Percentiles rank a stretch among this genome's conserved stretches.
These are phyloP conservation scores for Allygus modestus DNA, from an alignment of 2,888 invertebrate genomes.

Conservation along the genomic window DNA sequence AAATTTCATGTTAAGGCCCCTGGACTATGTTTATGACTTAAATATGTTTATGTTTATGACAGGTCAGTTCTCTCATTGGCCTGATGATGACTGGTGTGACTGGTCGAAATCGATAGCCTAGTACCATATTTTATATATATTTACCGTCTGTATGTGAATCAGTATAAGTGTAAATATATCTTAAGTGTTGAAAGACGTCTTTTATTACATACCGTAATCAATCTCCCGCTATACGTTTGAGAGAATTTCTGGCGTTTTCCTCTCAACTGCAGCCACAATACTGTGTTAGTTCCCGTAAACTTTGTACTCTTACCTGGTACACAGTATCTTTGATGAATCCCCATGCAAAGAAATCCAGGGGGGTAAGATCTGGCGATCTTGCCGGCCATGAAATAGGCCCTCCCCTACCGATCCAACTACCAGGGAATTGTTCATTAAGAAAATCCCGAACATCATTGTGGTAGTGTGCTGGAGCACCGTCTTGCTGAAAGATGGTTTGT, in stretches of 20 bases:
- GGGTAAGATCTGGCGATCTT: conserved; percentile 46
- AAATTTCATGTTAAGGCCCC: too few relatives aligned
- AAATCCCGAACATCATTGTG: conserved; percentile 42
- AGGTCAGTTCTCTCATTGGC: too few relatives aligned
- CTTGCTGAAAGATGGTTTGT: conserved; percentile 33
- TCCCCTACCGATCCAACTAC: conserved; percentile 15
- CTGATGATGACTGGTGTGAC: too few relatives aligned
- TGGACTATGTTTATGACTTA: too few relatives aligned
- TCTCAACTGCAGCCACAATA: conserved; percentile 31
- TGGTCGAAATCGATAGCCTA: too few relatives aligned
- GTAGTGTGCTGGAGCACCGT: conserved; percentile 39
- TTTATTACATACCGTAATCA: too few relatives aligned
- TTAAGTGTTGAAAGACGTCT: too few relatives aligned
- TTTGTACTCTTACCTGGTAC: conserved; percentile 24
- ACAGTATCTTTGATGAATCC: conserved; percentile 32
- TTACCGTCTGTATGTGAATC: too few relatives aligned
- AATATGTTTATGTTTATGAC: too few relatives aligned
- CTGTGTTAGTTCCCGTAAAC: conserved; percentile 41
- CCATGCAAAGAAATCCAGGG: conserved; percentile 33
- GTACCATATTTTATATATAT: too few relatives aligned
- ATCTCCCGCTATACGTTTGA: conserved; percentile 10
- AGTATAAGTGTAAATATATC: too few relatives aligned
- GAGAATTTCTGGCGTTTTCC: conserved; percentile 38
- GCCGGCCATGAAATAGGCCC: conserved; percentile 17
- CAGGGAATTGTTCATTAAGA: conserved; percentile 37